Evolutionary conservation across 2,888 invertebrate species (phyloP).

Genomic region (Cosmia trapezina): DNA sequence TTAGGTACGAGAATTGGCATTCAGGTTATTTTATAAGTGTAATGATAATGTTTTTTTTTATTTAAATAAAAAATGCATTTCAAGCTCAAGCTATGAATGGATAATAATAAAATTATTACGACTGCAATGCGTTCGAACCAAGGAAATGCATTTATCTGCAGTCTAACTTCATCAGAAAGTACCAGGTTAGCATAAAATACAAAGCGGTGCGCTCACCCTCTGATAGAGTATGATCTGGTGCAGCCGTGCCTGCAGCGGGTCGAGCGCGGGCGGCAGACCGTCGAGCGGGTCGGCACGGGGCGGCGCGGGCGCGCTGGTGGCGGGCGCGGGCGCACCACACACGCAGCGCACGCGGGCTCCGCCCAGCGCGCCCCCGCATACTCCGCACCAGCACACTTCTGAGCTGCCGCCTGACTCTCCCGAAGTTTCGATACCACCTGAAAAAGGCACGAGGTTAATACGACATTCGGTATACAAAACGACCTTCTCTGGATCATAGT

Average conservation of each 20-base stretch:
- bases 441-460: background rate
- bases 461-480: background rate
- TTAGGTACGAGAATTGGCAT: too few species aligned
- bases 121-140: background rate
- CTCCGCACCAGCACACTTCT: conserved; percentile 68
- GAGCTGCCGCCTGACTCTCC: conserved; percentile 70
- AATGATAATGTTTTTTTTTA: too few species aligned
- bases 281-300: conserved; percentile 92
- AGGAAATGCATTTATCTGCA: background rate
- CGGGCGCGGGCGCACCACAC: conserved; percentile 68
- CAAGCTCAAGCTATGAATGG: background rate
- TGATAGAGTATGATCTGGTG: conserved; percentile 95
- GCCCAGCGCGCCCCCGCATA: conserved; percentile 59
- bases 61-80: background rate
- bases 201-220: conserved; percentile 88
- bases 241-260: conserved; percentile 94
- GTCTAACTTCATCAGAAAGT: background rate
- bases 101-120: background rate
- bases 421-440: conserved; percentile 76
- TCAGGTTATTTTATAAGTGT: background rate
- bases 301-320: conserved; percentile 61
- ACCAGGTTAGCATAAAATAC: conserved; percentile 16
- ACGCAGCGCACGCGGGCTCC: conserved; percentile 66
- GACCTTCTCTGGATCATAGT: background rate
- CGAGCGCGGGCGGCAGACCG: conserved; percentile 93